Percentiles rank a stretch among this genome's conserved stretches.
Evolutionary conservation across 1,140 invertebrate species (phyloP).

Genomic region (Heliconius congener): DNA sequence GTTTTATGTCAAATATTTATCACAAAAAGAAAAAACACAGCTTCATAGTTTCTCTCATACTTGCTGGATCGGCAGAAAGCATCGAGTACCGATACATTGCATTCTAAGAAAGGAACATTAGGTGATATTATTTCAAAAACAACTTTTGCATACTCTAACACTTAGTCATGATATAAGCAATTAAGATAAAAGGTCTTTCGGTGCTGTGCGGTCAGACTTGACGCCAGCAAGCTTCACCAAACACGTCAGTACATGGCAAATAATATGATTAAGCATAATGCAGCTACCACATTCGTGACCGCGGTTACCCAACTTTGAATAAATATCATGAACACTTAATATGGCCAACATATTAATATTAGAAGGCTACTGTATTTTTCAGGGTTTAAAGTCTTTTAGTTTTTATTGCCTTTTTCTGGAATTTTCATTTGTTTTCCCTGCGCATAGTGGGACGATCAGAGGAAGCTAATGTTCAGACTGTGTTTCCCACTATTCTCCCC

Average conservation of each 20-base stretch:
- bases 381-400: not conserved
- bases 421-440: no score
- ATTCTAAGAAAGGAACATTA: no score
- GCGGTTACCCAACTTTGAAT: conserved; percentile 21
- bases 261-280: conserved; percentile 22
- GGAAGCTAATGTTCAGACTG: no score
- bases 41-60: not conserved
- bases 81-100: no score
- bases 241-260: conserved; percentile 15
- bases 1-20: not conserved
- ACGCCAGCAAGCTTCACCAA: conserved; percentile 26
- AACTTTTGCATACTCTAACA: not conserved
- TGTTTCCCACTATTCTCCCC: no score
- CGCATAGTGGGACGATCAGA: no score
- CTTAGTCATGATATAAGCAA: not conserved
- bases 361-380: not conserved
- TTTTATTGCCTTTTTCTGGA: no score
- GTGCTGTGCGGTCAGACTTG: conserved; percentile 26
- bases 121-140: no score
- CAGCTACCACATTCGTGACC: conserved; percentile 35
- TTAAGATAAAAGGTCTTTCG: conserved; percentile 23
- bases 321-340: conserved; percentile 22
- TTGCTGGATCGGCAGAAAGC: no score
- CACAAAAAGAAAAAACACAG: not conserved
- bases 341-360: not conserved